Conservation (phyloP, 2,888 invertebrate species). For the Salticus scenicus region DNA sequence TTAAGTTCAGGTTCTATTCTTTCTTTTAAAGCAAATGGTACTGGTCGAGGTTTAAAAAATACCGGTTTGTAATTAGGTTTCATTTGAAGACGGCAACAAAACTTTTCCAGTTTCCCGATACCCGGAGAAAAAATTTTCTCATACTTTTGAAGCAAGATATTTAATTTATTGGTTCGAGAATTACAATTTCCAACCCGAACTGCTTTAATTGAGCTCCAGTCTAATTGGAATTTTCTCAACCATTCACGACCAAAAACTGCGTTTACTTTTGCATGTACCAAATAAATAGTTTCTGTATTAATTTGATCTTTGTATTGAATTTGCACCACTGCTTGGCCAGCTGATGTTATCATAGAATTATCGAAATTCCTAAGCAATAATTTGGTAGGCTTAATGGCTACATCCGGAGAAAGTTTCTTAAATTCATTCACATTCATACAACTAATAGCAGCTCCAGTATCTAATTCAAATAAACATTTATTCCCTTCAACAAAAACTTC, state of each 20-base stretch:
- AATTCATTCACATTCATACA: slow-evolving; percentile 48
- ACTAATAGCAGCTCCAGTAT: slow-evolving; percentile 48
- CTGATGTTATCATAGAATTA: slow-evolving; percentile 53
- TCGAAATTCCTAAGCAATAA: slow-evolving; percentile 53
- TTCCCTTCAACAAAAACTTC: slow-evolving; percentile 43
- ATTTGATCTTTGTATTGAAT: slow-evolving; percentile 54
- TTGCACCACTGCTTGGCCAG: slow-evolving; percentile 52
- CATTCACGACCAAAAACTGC: slow-evolving; percentile 53
- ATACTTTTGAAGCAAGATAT: too few relatives aligned
- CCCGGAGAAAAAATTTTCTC: too few relatives aligned
- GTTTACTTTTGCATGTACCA: slow-evolving; percentile 53
- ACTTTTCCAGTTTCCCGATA: too few relatives aligned
- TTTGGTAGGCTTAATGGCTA: slow-evolving; percentile 52
- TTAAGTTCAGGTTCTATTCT: slow-evolving; percentile 40
- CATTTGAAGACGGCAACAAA: too few relatives aligned
- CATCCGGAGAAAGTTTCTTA: slow-evolving; percentile 49
- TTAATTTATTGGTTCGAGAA: too few relatives aligned
- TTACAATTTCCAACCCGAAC: too few relatives aligned
- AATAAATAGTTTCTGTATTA: slow-evolving; percentile 52
- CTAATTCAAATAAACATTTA: slow-evolving; percentile 40
- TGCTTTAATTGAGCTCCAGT: too few relatives aligned
- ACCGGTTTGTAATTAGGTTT: too few relatives aligned
- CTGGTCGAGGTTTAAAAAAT: too few relatives aligned
- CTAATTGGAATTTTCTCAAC: slow-evolving; percentile 48
- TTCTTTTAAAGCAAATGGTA: too few relatives aligned